These are phyloP conservation scores for Anhinga rufa DNA, from an alignment of 2,113 vertebrate genomes.

Conservation along the genomic window DNA sequence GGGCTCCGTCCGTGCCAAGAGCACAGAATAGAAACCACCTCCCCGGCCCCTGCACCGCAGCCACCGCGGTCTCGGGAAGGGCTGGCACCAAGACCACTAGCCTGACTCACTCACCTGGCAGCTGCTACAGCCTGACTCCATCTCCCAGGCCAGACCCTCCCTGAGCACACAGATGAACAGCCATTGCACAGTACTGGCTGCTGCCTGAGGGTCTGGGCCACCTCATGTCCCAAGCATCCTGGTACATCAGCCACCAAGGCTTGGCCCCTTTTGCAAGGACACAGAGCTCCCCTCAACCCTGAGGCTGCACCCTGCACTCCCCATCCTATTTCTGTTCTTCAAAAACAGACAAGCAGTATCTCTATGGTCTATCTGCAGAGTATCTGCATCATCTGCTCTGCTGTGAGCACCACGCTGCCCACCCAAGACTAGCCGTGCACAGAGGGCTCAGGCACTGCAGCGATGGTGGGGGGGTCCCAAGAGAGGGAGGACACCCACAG, in stretches of 20 bases:
- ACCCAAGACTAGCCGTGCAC: not conserved
- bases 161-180: rapidly evolving
- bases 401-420: not conserved
- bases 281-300: not conserved
- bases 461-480: rapidly evolving
- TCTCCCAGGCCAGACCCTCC: not conserved
- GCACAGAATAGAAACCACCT: not conserved
- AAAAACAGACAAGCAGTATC: not conserved
- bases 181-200: not conserved
- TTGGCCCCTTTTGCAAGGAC: not conserved
- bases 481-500: not conserved
- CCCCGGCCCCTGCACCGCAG: rapidly evolving
- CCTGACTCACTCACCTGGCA: rapidly evolving
- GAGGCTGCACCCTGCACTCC: not conserved
- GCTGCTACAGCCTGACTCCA: not conserved
- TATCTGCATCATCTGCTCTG: not conserved
- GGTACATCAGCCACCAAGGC: not conserved
- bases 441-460: not conserved
- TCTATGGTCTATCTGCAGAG: too few relatives aligned
- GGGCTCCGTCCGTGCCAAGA: not conserved
- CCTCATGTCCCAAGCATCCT: not conserved
- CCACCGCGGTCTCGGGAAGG: rapidly evolving
- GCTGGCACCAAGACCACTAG: not conserved
- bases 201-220: not conserved
- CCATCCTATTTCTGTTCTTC: not conserved